Evolutionary conservation across 2,888 invertebrate genomes (phyloP).

Genomic region (Gymnosoma rotundatum): DNA sequence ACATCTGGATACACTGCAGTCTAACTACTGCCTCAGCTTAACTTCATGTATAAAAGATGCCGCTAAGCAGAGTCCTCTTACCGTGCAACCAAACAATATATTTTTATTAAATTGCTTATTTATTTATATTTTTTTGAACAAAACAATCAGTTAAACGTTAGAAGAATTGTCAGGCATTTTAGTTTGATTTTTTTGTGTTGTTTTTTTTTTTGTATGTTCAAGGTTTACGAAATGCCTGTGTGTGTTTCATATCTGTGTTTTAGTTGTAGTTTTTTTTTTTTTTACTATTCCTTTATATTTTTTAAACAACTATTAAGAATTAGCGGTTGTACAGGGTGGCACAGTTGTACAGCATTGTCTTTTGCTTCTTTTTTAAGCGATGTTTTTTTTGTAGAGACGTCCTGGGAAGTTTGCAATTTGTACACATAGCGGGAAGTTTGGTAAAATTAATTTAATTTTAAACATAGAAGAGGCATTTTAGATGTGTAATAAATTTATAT

Average conservation of each 20-base stretch:
- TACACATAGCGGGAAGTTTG: too few species aligned
- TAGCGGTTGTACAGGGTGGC: background rate
- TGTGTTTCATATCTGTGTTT: background rate
- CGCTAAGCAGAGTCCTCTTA: slow-evolving; percentile 21
- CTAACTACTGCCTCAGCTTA: background rate
- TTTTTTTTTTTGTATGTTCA: slow-evolving; percentile 34
- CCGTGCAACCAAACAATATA: slow-evolving; percentile 1
- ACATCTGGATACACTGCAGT: background rate
- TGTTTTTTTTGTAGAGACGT: too few species aligned
- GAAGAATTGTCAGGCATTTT: slow-evolving; percentile 44
- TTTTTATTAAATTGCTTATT: slow-evolving; percentile 1
- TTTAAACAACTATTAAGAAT: slow-evolving; percentile 48
- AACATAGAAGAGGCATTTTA: too few species aligned
- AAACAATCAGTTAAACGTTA: slow-evolving; percentile 62
- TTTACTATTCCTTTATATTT: slow-evolving; percentile 36
- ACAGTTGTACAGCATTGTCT: too few species aligned
- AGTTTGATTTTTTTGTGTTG: background rate
- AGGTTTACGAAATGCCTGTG: slow-evolving; percentile 31
- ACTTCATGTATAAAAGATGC: background rate
- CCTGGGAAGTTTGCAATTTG: too few species aligned
- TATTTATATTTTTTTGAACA: slow-evolving; percentile 30
- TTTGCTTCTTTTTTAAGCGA: too few species aligned
- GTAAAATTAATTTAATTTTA: too few species aligned
- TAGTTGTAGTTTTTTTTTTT: slow-evolving; percentile 34
- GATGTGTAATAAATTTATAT: too few species aligned